Base-by-base conservation (phyloP, 1,140 invertebrate genomes). In the Drosophila kurseongensis region DNA sequence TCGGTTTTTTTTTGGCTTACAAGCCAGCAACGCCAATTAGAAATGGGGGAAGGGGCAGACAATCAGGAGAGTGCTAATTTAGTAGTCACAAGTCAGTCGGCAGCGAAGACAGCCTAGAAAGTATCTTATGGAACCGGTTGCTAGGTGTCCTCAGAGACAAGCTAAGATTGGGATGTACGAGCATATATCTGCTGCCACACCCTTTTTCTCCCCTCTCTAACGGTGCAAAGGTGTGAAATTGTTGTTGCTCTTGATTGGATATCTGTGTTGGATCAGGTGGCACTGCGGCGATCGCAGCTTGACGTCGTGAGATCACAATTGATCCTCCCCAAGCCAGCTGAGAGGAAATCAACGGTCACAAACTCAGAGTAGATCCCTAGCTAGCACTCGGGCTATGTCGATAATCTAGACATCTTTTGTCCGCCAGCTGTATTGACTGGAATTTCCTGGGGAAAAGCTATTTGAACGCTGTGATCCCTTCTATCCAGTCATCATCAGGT, bases 61-160 rank as follows among this genome's bases (percentile, higher is more conserved):
- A 86, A 85, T 78, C 82, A 86, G 82, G 82, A 86, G 82, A 85
- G 82, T 85, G 82, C 82, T 85, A 85, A 85, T 85, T 85, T 85
- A 86, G 83, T 67, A 86, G 86, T 85, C 82, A 85, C 82, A 85
- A 85, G 82, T 75, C 63, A 60, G 74, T 47, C 55, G 55, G 44
- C 54, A 61, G 73, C 18, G 29, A 12, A 38, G 42, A 16, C 61
- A 47, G 40, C 57, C 44, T 78, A 78, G 54, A 72, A 77, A 74
- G 55, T 50, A 42, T 57, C 44, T 44, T 5, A 38, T 52, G 45
- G 42, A 85, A 85, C 81, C 81, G 68, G 81, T 85, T 85, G 41
- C 45, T 51, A 66, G 78, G 65, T 32, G 76, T 85, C 81, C 81
- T 85, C 82, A 71, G 58, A 52, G 54, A 69, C 77, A 59, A 81